Evolutionary conservation across 1,140 invertebrate species (phyloP).

Genomic region (Drosophila kepulauana): DNA sequence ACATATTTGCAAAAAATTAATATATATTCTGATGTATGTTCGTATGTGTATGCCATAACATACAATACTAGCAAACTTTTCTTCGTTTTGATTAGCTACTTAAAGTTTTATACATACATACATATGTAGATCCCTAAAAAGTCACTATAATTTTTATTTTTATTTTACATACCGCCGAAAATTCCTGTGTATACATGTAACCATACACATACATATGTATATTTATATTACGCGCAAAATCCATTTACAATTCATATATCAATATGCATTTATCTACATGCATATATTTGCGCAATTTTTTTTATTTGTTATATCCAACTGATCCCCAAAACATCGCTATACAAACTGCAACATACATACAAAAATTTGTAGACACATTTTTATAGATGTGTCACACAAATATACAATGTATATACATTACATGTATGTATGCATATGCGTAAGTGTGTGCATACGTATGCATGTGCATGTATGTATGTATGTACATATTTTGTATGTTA

Average conservation of each 20-base stretch:
- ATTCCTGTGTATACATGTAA: too few species aligned
- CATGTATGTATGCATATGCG: conserved; percentile 2
- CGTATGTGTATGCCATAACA: too few species aligned
- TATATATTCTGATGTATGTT: too few species aligned
- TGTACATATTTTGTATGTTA: neutral
- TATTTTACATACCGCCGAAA: too few species aligned
- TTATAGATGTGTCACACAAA: neutral
- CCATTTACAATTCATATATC: neutral
- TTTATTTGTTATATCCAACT: neutral
- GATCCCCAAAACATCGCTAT: conserved; percentile 32
- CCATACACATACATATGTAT: conserved; percentile 2
- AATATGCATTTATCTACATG: conserved; percentile 1
- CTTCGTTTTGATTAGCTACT: too few species aligned
- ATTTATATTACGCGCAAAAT: too few species aligned
- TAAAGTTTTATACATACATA: too few species aligned
- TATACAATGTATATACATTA: neutral
- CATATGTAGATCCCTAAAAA: conserved; percentile 5
- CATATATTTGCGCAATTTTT: neutral
- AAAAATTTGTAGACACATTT: neutral
- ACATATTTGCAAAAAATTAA: too few species aligned
- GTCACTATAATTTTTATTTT: neutral
- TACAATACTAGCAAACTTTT: too few species aligned
- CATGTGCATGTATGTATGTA: neutral
- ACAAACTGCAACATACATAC: neutral
- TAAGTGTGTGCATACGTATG: neutral